Evolutionary conservation across 2,797 vertebrate species (phyloP).

Genomic region (Meriones psammophilus): DNA sequence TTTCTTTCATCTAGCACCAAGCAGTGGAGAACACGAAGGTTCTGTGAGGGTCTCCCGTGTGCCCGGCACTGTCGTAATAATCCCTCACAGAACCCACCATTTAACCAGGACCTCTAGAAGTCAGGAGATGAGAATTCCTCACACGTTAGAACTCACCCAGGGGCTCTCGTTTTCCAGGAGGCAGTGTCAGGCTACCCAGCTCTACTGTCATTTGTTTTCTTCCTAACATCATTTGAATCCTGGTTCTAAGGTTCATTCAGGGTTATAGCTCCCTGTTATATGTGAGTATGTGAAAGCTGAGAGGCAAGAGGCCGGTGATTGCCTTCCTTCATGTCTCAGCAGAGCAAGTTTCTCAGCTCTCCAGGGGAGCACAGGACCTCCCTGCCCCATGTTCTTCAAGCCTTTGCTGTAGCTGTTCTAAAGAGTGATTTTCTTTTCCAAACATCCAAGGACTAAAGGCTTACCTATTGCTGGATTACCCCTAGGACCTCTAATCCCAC

Average conservation of each 20-base stretch:
- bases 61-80: background rate
- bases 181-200: background rate
- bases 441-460: conserved; percentile 22
- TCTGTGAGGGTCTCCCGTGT: background rate
- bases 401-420: background rate
- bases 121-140: background rate
- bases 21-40: background rate
- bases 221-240: background rate
- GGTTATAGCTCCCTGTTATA: background rate
- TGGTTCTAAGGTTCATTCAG: background rate
- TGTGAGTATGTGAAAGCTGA: background rate
- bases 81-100: background rate
- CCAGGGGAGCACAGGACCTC: background rate
- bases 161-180: background rate
- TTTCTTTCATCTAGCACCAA: background rate
- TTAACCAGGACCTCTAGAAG: background rate
- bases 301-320: background rate
- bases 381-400: background rate
- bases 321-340: background rate
- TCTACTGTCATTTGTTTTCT: background rate
- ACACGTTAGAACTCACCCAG: background rate
- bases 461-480: background rate
- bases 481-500: background rate
- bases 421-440: background rate
- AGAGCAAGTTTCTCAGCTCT: background rate